phyloP scores from a whole-genome alignment of 2,888 invertebrate genomes.

The Prosapia bicincta region DNA sequence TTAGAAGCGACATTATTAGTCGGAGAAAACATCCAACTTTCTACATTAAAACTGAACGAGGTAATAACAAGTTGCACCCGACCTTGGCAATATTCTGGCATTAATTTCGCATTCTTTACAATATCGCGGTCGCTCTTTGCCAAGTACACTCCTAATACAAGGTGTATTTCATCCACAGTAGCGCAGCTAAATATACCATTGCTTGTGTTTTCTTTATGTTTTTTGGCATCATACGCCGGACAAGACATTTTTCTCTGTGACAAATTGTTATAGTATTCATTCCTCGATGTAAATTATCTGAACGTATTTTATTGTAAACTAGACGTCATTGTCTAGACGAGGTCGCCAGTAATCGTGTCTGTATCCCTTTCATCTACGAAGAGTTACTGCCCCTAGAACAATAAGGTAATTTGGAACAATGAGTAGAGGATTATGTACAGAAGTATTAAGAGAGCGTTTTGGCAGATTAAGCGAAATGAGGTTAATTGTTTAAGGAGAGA shows the following conservation, averaged over 20 bases:
- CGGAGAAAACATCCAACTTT: no score
- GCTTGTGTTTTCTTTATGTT: not conserved
- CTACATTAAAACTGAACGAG: no score
- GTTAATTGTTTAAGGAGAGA: no score
- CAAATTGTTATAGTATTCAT: not conserved
- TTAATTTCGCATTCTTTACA: not conserved
- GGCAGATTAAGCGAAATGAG: no score
- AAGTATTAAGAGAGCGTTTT: not conserved
- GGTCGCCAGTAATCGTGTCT: no score
- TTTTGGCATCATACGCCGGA: not conserved
- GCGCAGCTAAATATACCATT: not conserved
- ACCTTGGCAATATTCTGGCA: not conserved
- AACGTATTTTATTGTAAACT: not conserved
- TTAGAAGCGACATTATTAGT: not conserved
- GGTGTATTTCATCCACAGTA: not conserved
- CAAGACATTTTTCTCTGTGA: not conserved
- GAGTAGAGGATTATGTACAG: not conserved
- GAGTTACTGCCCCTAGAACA: not conserved
- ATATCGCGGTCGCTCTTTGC: not conserved
- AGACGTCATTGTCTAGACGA: not conserved
- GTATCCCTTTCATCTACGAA: not conserved
- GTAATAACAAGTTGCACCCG: no score
- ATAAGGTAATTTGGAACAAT: not conserved
- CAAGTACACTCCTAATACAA: not conserved
- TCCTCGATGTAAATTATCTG: not conserved